These are phyloP conservation scores for Blastobasis adustella DNA, from an alignment of 2,888 invertebrate species.

Conservation along the genomic window DNA sequence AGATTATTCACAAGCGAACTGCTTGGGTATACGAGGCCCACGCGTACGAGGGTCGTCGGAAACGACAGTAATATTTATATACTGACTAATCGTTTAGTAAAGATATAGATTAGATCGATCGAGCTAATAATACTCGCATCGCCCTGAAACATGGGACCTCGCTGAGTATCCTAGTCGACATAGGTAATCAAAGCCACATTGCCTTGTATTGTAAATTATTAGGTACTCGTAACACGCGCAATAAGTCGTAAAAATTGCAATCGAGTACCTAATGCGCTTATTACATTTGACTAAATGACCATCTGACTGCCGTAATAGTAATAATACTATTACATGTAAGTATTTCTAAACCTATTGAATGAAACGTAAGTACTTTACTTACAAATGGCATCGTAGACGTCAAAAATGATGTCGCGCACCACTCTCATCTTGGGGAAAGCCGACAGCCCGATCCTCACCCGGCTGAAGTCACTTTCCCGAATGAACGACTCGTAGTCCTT, in stretches of 20 bases:
- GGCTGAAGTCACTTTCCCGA: conserved; percentile 27
- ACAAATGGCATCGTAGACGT: conserved; percentile 82
- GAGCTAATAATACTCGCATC: too few relatives aligned
- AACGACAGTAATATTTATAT: neutral
- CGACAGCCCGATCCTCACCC: conserved; percentile 68
- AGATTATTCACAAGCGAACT: too few relatives aligned
- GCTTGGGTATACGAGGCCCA: neutral
- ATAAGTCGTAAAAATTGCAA: too few relatives aligned
- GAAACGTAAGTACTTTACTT: conserved; percentile 25
- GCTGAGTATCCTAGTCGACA: too few relatives aligned
- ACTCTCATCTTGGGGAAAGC: conserved; percentile 81
- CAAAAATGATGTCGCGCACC: conserved; percentile 80
- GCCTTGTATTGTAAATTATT: neutral
- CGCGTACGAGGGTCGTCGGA: neutral
- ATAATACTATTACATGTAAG: too few relatives aligned
- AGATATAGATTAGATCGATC: too few relatives aligned
- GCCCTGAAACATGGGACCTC: too few relatives aligned
- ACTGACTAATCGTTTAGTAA: neutral
- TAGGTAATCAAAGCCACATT: too few relatives aligned
- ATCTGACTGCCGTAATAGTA: too few relatives aligned
- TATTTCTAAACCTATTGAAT: neutral
- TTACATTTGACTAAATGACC: too few relatives aligned
- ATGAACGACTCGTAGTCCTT: conserved; percentile 42
- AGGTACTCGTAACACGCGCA: too few relatives aligned
- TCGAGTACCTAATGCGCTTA: too few relatives aligned